phyloP scores from a whole-genome alignment of 2,888 invertebrate species.

The Meliscaeva auricollis region DNA sequence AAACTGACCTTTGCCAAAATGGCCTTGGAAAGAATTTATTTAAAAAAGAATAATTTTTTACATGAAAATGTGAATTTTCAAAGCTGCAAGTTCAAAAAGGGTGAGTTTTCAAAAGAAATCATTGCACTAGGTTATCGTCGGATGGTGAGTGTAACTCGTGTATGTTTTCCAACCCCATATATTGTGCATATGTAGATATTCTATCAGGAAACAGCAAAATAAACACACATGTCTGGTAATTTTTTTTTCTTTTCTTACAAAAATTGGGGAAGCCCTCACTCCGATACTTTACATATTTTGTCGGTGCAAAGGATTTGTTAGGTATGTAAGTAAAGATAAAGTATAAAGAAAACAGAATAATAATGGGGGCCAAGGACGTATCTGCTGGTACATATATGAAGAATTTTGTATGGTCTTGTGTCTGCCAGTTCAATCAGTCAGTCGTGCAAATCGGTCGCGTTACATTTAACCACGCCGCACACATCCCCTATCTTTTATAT shows the following conservation, averaged over 20 bases:
- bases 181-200: conserved; percentile 59
- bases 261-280: conserved; percentile 57
- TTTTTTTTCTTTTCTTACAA: conserved; percentile 57
- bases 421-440: conserved; percentile 71
- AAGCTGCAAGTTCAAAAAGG: conserved; percentile 11
- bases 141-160: conserved; percentile 2
- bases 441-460: conserved; percentile 74
- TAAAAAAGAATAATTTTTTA: conserved; percentile 19
- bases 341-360: conserved; percentile 30
- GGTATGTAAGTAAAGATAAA: conserved; percentile 42
- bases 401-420: conserved; percentile 57
- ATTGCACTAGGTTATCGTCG: conserved; percentile 68
- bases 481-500: background rate
- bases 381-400: conserved; percentile 29
- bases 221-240: conserved; percentile 50
- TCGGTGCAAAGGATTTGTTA: conserved; percentile 33
- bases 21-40: conserved; percentile 9
- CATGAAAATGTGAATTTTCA: conserved; percentile 49
- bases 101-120: conserved; percentile 11
- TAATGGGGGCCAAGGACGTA: conserved; percentile 70
- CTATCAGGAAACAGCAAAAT: conserved; percentile 35
- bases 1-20: conserved; percentile 56
- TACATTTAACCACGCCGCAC: conserved; percentile 46
- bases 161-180: conserved; percentile 66
- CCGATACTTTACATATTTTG: conserved; percentile 56